Base-by-base conservation (phyloP, 1,140 invertebrate species). In the Belonocnema kinseyi region DNA sequence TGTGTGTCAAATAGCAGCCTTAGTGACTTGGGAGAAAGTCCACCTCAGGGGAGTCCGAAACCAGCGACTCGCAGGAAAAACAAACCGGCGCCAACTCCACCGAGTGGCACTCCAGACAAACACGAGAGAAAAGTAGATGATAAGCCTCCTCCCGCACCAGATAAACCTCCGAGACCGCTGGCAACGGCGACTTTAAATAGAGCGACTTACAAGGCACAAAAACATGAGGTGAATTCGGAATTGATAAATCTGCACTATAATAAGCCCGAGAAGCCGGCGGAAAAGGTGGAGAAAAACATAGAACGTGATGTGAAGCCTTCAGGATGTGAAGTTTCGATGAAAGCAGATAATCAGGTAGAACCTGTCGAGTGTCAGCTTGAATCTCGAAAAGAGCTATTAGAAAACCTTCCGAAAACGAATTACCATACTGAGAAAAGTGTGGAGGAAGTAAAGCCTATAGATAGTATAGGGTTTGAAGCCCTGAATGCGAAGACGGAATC, bases 11-110 rank as follows among this genome's bases (percentile, higher is more conserved):
- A 93, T 81, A 94, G 93, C 79, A 95, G 94, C 79, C 89, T 95
- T 77, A 94, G 91, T 73, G 93, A 94, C 83, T 91, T 93, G 74
- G 93, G 93, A 81, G 93, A 93, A 89, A 94, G 94, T 81, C 93
- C 94, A 13, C 94, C 94, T 19, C 91, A 93, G 74, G 94, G 94
- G 11, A 95, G 95, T 86, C 95, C 95, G 26, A 96, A 95, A 84
- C 95, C 95, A 8, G 94, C 94, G 70, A 91, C 93, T 61, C 92
- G 95, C 53, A 91, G 94, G 82, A 95, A 95, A 89, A 95, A 95
- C 76, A 94, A 95, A 85, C 93, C 94, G 3, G 94, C 95, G 0
- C 95, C 95, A 1, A 94, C 93, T 5, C 94, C 94, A 51, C 95
- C 95, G 3, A 92, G 83, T 61, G 80, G 80, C 26, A 89, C 91